phyloP scores from a whole-genome alignment of 2,888 invertebrate genomes.

The Cephus spinipes region DNA sequence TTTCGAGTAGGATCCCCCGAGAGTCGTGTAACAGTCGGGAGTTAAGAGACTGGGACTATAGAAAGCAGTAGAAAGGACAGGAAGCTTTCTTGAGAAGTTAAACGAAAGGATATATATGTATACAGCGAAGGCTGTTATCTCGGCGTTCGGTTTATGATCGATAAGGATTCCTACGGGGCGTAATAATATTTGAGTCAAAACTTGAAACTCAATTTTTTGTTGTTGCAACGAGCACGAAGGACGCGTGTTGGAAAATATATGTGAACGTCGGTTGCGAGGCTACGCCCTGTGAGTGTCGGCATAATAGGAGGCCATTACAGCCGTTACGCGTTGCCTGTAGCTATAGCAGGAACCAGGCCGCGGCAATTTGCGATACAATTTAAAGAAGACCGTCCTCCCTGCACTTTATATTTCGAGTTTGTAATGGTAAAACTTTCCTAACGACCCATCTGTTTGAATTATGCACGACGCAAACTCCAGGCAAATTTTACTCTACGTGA shows the following conservation, averaged over 20 bases:
- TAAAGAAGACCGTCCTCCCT: conserved; percentile 49
- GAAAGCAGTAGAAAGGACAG: neutral
- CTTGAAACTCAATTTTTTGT: neutral
- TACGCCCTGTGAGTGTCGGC: neutral
- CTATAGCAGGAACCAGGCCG: neutral
- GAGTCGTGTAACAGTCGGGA: neutral
- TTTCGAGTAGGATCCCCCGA: neutral
- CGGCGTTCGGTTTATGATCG: neutral
- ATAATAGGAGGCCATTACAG: conserved; percentile 39
- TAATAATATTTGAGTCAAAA: neutral
- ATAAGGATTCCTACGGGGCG: neutral
- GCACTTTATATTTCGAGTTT: conserved; percentile 47
- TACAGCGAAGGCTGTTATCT: neutral
- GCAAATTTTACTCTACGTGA: conserved; percentile 29
- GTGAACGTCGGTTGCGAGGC: neutral
- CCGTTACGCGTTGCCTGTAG: conserved; percentile 8
- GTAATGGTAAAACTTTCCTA: conserved; percentile 60
- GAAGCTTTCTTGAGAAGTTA: neutral
- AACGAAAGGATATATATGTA: neutral
- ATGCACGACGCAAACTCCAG: conserved; percentile 42
- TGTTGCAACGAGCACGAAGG: neutral
- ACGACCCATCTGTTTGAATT: conserved; percentile 54
- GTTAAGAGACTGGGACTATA: neutral
- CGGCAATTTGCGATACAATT: conserved; percentile 60
- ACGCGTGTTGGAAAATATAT: neutral